Conservation (phyloP, 2,888 invertebrate genomes). For the Mellilla xanthometata region DNA sequence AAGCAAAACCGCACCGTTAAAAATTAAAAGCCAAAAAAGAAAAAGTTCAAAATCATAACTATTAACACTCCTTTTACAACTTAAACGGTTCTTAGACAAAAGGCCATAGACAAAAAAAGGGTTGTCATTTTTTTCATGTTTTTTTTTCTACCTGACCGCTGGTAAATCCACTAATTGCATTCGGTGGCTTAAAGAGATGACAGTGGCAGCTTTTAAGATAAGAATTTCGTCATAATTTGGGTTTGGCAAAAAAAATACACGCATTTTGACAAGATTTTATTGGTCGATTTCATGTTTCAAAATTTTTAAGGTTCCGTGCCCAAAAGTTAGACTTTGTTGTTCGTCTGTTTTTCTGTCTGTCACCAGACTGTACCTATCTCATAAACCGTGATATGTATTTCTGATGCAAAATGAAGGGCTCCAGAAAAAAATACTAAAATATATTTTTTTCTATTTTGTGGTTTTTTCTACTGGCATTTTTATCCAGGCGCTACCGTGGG, state of each 20-base stretch:
- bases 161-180: constrained; percentile 30
- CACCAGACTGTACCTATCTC: no score
- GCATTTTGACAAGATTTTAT: no score
- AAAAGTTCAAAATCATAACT: constrained; percentile 24
- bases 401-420: no score
- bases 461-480: no score
- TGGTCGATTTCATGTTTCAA: no score
- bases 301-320: no score
- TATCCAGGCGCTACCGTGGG: no score
- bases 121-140: constrained; percentile 24
- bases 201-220: constrained; percentile 31
- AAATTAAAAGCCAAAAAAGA: constrained; percentile 10
- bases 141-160: constrained; percentile 28
- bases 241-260: neutral
- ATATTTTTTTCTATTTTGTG: no score
- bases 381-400: no score
- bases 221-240: constrained; percentile 17
- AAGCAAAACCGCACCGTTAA: constrained; percentile 12
- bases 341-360: no score
- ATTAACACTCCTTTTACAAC: constrained; percentile 32
- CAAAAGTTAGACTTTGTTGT: no score
- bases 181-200: constrained; percentile 28
- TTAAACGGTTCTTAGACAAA: constrained; percentile 28
- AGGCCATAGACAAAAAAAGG: constrained; percentile 25
- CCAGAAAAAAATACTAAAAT: no score